phyloP scores from a whole-genome alignment of 1,140 invertebrate species.

The Drosophila asahinai region DNA sequence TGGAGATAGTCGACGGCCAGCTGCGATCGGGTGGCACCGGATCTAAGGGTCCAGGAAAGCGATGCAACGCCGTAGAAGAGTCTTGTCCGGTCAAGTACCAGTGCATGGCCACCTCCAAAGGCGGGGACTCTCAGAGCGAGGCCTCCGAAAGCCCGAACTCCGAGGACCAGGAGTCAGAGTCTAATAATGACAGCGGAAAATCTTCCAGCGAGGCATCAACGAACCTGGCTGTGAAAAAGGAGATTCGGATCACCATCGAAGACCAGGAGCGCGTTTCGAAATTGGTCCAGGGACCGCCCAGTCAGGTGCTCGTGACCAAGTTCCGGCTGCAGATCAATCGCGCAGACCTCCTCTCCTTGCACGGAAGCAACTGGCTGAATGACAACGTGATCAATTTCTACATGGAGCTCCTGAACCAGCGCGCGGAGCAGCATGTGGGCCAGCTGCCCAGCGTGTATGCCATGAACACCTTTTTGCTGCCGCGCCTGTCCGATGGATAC shows the following conservation, averaged over 20 bases:
- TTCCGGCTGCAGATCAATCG: constrained; percentile 88
- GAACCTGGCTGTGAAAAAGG: no score
- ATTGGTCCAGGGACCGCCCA: constrained; percentile 11
- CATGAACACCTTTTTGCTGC: constrained; percentile 98
- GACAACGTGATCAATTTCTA: constrained; percentile 93
- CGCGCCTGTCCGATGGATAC: constrained; percentile 90
- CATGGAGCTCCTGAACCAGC: constrained; percentile 77
- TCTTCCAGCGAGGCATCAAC: neutral
- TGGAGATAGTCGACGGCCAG: constrained; percentile 91
- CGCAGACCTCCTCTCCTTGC: constrained; percentile 93
- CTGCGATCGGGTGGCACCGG: no score
- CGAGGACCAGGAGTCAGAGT: no score
- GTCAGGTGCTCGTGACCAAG: constrained; percentile 86
- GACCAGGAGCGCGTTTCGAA: constrained; percentile 10
- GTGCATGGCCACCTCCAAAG: neutral
- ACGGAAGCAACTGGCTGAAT: constrained; percentile 96
- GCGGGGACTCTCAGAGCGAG: no score
- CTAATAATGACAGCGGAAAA: neutral
- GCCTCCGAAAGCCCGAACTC: no score
- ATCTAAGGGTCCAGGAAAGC: neutral
- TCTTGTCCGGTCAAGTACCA: neutral
- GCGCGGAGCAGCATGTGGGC: constrained; percentile 92
- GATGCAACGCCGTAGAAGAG: neutral
- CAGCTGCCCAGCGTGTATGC: constrained; percentile 85
- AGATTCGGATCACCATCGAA: constrained; percentile 25